A percentile compares a stretch with the other conserved stretches of the same genome.
These are phyloP conservation scores for Patella pellucida DNA, from an alignment of 2,888 invertebrate genomes.

Conservation along the genomic window DNA sequence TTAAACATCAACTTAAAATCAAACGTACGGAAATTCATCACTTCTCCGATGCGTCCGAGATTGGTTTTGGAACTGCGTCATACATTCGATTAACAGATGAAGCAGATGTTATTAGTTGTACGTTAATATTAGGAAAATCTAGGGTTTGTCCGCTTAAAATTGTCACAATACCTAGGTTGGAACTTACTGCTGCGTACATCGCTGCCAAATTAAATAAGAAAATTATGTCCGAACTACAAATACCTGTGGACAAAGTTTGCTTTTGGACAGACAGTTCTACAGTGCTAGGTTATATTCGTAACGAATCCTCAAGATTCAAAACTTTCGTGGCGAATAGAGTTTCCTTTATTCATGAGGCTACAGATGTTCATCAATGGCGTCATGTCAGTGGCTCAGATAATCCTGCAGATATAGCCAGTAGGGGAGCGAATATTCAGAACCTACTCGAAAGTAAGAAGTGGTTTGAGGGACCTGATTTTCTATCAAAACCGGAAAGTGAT, in stretches of 20 bases:
- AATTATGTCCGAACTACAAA: conserved; percentile 25
- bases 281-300: conserved; percentile 29
- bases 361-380: conserved; percentile 15
- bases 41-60: conserved; percentile 34
- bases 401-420: conserved; percentile 27
- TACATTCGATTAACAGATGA: conserved; percentile 28
- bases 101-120: conserved; percentile 15
- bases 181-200: conserved; percentile 25
- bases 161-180: conserved; percentile 25
- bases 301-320: conserved; percentile 22
- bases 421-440: conserved; percentile 16
- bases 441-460: background rate
- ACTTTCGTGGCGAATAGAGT: conserved; percentile 31
- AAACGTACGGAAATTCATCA: conserved; percentile 31
- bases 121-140: conserved; percentile 27
- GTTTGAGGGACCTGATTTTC: conserved; percentile 13
- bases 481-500: background rate
- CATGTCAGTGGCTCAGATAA: conserved; percentile 26
- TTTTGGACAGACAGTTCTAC: conserved; percentile 35
- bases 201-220: conserved; percentile 25
- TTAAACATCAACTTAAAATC: conserved; percentile 14
- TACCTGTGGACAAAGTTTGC: conserved; percentile 18
- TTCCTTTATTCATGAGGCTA: conserved; percentile 14
- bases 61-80: conserved; percentile 31
- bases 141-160: conserved; percentile 31